Evolutionary conservation across 2,113 vertebrate genomes (phyloP).

Genomic region (Rhegmatorhina hoffmannsi): DNA sequence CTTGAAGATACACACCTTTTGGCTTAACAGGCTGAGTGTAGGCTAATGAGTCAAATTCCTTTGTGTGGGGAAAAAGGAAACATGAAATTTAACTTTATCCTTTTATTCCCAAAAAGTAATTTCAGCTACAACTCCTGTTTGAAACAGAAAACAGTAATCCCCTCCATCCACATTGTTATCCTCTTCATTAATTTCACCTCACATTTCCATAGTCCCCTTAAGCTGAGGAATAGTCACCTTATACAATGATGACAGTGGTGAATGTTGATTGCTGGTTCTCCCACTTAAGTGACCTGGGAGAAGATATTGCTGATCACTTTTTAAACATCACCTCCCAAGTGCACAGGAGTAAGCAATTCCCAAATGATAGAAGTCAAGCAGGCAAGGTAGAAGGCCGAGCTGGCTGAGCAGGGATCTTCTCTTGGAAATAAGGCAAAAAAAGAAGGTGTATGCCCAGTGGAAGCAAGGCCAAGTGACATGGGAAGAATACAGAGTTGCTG

Average conservation of each 20-base stretch:
- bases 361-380: neutral
- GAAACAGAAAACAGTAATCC: neutral
- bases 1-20: neutral
- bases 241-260: neutral
- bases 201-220: neutral
- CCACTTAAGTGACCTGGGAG: neutral
- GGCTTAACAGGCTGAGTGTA: neutral
- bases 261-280: neutral
- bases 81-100: neutral
- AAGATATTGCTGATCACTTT: neutral
- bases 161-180: neutral
- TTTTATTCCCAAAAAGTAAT: neutral
- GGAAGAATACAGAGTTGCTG: neutral
- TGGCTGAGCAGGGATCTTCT: neutral
- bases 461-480: neutral
- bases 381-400: neutral
- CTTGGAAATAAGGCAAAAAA: neutral
- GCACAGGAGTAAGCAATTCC: neutral
- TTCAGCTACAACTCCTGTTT: neutral
- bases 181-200: neutral
- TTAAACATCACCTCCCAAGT: neutral
- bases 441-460: neutral
- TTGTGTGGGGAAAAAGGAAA: neutral
- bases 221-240: neutral
- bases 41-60: neutral